A percentile compares a stretch with the other conserved stretches of the same genome.
These are phyloP conservation scores for Xerus rutilus DNA, from an alignment of 2,797 vertebrate species.

Conservation along the genomic window DNA sequence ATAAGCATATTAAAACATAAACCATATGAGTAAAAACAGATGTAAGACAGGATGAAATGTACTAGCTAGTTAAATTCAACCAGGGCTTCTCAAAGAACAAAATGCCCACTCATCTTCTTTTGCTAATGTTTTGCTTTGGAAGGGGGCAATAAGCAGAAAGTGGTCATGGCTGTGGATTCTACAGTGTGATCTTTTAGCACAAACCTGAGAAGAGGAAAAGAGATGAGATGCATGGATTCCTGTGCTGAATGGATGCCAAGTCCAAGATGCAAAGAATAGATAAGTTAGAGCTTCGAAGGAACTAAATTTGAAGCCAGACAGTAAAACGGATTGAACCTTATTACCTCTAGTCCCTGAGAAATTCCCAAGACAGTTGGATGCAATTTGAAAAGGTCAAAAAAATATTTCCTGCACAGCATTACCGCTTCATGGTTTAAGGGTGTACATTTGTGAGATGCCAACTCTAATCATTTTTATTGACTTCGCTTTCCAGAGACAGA, in stretches of 20 bases:
- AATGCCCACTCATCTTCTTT: conserved; percentile 86
- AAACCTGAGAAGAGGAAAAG: conserved; percentile 83
- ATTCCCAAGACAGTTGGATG: conserved; percentile 91
- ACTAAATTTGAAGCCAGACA: conserved; percentile 89
- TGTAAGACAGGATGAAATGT: conserved; percentile 85
- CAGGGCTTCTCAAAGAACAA: conserved; percentile 86
- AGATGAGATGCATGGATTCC: conserved; percentile 89
- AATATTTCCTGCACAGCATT: conserved; percentile 88
- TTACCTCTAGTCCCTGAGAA: conserved; percentile 91
- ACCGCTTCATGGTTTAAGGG: conserved; percentile 88
- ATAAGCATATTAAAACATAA: conserved; percentile 86
- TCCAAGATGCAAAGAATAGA: conserved; percentile 89
- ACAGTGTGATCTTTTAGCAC: conserved; percentile 87
- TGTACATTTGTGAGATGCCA: conserved; percentile 87
- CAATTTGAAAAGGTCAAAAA: conserved; percentile 91
- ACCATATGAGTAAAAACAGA: conserved; percentile 86
- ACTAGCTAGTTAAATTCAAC: conserved; percentile 90
- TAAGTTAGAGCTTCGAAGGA: conserved; percentile 87
- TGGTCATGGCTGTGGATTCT: conserved; percentile 86
- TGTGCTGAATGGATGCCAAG: conserved; percentile 87
- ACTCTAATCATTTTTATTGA: conserved; percentile 90
- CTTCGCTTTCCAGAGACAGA: conserved; percentile 88
- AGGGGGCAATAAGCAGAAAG: conserved; percentile 84
- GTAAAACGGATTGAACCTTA: conserved; percentile 91
- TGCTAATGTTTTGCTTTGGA: conserved; percentile 86